These are phyloP conservation scores for Prosopocoilus inquinatus DNA, from an alignment of 2,888 invertebrate species.

Conservation along the genomic window DNA sequence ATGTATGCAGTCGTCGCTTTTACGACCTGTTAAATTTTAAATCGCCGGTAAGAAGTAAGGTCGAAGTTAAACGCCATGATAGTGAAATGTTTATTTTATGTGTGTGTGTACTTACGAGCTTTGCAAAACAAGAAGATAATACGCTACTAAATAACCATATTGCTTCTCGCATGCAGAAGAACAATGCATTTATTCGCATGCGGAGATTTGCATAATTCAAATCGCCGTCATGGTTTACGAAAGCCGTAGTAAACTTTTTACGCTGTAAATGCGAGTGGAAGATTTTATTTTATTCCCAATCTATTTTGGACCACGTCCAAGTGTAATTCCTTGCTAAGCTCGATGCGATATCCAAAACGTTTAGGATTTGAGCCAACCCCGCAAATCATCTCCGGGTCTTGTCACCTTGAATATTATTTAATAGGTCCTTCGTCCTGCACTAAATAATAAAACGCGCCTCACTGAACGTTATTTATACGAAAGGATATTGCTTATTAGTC, in stretches of 20 bases:
- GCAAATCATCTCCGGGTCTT: not conserved
- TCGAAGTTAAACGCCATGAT: not conserved
- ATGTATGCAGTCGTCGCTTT: too few relatives aligned
- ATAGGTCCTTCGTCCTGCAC: not conserved
- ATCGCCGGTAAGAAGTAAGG: not conserved
- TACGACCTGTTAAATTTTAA: too few relatives aligned
- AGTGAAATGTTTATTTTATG: not conserved
- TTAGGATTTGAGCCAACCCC: slow-evolving; percentile 6
- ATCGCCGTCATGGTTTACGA: too few relatives aligned
- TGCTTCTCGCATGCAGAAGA: not conserved
- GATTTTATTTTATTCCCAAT: not conserved
- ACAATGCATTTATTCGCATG: too few relatives aligned
- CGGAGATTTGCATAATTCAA: too few relatives aligned
- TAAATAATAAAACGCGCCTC: slow-evolving; percentile 3
- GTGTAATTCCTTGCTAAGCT: slow-evolving; percentile 4
- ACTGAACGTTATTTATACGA: not conserved
- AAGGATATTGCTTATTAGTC: not conserved
- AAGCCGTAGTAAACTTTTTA: too few relatives aligned
- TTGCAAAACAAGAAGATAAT: not conserved
- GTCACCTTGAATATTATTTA: too few relatives aligned
- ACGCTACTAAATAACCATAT: not conserved
- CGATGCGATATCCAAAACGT: slow-evolving; percentile 8
- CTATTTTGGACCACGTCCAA: slow-evolving; percentile 8
- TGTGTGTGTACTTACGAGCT: not conserved
- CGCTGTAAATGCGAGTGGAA: not conserved